Evolutionary conservation across 2,797 vertebrate species (phyloP).

Genomic region (Poecilia wingei): DNA sequence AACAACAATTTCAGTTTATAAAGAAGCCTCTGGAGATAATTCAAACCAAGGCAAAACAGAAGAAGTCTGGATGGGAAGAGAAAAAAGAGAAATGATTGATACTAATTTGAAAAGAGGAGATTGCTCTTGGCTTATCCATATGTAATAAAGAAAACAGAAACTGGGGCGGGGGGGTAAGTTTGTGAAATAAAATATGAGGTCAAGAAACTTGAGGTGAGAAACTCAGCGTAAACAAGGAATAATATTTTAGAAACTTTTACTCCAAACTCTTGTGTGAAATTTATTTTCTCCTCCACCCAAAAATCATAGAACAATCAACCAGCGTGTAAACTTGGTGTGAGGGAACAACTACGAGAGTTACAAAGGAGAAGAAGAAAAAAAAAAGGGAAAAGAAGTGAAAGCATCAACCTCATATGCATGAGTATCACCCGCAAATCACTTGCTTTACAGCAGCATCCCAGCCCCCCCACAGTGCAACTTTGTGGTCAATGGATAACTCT

Average conservation of each 20-base stretch:
- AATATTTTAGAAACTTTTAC: background rate
- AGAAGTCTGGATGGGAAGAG: background rate
- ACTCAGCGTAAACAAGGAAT: background rate
- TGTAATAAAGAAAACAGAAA: background rate
- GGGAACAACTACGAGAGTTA: background rate
- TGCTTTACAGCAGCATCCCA: slow-evolving; percentile 31
- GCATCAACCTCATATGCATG: slow-evolving; percentile 34
- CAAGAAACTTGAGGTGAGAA: background rate
- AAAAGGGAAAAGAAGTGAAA: background rate
- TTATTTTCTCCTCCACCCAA: background rate
- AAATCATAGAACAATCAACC: background rate
- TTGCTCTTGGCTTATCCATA: background rate
- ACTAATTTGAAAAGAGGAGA: no score
- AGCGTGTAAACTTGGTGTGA: background rate
- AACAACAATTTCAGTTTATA: background rate
- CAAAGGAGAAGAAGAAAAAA: background rate
- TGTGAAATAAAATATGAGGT: background rate
- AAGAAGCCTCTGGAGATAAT: background rate
- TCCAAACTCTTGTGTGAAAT: background rate
- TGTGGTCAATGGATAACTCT: slow-evolving; percentile 41
- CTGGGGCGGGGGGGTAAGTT: background rate
- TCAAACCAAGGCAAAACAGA: background rate
- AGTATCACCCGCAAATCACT: slow-evolving; percentile 51
- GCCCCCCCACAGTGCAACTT: slow-evolving; percentile 34
- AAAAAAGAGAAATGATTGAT: background rate